These are phyloP conservation scores for Peromyscus nudipes DNA, from an alignment of 2,797 vertebrate species.

Conservation along the genomic window DNA sequence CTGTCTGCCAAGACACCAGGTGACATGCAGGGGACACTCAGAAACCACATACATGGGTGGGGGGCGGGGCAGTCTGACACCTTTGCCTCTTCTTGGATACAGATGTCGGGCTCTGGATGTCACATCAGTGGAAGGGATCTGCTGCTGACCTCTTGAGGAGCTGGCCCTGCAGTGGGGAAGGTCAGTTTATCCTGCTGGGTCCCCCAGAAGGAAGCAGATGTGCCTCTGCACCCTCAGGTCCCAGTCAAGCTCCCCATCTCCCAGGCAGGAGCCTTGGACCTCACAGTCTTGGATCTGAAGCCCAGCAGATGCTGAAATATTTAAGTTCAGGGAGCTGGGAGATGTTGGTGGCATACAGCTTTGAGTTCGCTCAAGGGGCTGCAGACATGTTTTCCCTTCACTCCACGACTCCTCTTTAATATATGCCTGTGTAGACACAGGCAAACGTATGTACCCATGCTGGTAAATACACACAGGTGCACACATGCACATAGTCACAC, in stretches of 20 bases:
- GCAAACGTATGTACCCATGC: accelerated
- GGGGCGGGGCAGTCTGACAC: slow-evolving; percentile 64
- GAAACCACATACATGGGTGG: slow-evolving; percentile 72
- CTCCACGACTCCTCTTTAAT: no score
- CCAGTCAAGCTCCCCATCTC: not conserved
- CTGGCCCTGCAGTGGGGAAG: slow-evolving; percentile 54
- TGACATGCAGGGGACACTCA: slow-evolving; percentile 81
- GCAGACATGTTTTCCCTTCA: slow-evolving; percentile 71
- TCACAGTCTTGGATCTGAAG: not conserved
- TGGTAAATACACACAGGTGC: not conserved
- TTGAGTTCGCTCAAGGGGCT: slow-evolving; percentile 62
- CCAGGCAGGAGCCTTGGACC: not conserved
- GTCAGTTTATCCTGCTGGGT: slow-evolving; percentile 52
- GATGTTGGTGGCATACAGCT: slow-evolving; percentile 1
- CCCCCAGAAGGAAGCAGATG: not conserved
- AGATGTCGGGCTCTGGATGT: slow-evolving; percentile 75
- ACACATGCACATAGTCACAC: not conserved
- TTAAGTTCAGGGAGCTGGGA: slow-evolving; percentile 56
- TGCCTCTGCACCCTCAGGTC: no score
- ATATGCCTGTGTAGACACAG: not conserved
- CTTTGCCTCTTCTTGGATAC: slow-evolving; percentile 76
- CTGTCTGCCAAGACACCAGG: slow-evolving; percentile 84
- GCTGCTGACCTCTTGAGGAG: slow-evolving; percentile 48
- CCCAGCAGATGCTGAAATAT: accelerated
- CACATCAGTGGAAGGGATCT: slow-evolving; percentile 55